These are phyloP conservation scores for Peromyscus nudipes DNA, from an alignment of 2,797 vertebrate genomes.

Conservation along the genomic window DNA sequence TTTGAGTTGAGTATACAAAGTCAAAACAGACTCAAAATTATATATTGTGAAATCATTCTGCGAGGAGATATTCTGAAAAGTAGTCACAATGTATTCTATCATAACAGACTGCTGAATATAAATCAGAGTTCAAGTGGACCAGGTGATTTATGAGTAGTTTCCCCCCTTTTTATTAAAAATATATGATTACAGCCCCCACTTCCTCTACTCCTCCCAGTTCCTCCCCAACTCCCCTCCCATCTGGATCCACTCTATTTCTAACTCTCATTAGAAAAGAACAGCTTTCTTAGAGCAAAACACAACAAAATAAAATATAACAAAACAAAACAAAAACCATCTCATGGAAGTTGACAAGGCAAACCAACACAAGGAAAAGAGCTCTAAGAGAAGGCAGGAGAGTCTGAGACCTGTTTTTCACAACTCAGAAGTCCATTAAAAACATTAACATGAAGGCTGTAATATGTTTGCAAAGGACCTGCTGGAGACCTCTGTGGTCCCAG, in stretches of 20 bases:
- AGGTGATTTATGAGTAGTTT: not conserved
- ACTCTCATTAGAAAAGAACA: not conserved
- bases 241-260: not conserved
- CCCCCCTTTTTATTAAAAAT: not conserved
- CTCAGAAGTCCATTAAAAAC: not conserved
- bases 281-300: not conserved
- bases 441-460: not conserved
- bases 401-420: not conserved
- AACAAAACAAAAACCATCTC: too few relatives aligned
- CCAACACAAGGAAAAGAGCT: not conserved
- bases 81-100: not conserved
- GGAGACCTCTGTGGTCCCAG: fast-evolving
- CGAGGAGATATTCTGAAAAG: not conserved
- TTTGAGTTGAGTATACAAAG: not conserved
- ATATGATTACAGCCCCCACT: not conserved
- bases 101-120: not conserved
- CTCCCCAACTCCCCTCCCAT: not conserved
- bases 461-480: not conserved
- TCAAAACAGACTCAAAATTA: not conserved
- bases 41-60: not conserved
- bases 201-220: too few relatives aligned
- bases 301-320: not conserved
- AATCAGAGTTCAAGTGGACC: not conserved
- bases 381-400: not conserved
- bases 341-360: not conserved